Evolutionary conservation across 1,140 invertebrate genomes (phyloP).

Genomic region (Atopsyche davidsoni): DNA sequence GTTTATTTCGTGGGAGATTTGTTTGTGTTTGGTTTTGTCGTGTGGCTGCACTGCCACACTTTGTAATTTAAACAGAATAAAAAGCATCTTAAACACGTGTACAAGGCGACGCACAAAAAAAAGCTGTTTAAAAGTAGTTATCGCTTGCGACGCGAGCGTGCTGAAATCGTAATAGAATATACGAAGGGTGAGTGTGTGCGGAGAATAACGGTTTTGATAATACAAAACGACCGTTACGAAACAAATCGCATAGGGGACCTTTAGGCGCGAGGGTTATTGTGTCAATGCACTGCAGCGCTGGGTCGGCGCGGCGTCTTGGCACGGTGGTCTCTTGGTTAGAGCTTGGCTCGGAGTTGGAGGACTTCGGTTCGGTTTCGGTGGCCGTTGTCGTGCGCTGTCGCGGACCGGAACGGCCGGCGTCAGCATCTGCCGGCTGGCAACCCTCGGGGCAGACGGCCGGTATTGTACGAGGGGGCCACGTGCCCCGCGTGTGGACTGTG

Average conservation of each 20-base stretch:
- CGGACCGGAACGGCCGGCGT: no score
- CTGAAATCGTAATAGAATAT: no score
- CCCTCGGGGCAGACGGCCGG: no score
- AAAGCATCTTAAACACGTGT: background rate
- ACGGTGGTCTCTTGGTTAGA: background rate
- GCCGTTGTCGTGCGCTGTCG: no score
- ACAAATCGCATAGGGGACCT: constrained; percentile 21
- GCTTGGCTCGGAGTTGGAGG: background rate
- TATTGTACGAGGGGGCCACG: constrained; percentile 12
- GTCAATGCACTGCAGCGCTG: constrained; percentile 14
- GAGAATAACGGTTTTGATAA: constrained; percentile 28
- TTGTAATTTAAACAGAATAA: no score
- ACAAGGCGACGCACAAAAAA: background rate
- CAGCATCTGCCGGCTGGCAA: no score
- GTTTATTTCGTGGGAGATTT: background rate
- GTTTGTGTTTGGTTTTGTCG: background rate
- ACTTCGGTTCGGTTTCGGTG: no score
- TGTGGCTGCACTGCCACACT: background rate
- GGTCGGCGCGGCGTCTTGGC: background rate
- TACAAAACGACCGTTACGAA: constrained; percentile 29
- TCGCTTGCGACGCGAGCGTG: no score
- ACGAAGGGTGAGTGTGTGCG: background rate
- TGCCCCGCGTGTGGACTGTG: constrained; percentile 6
- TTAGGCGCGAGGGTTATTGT: constrained; percentile 23
- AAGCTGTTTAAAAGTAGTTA: no score